Base-by-base conservation (phyloP, 2,888 invertebrate genomes). In the Biston stratarius region DNA sequence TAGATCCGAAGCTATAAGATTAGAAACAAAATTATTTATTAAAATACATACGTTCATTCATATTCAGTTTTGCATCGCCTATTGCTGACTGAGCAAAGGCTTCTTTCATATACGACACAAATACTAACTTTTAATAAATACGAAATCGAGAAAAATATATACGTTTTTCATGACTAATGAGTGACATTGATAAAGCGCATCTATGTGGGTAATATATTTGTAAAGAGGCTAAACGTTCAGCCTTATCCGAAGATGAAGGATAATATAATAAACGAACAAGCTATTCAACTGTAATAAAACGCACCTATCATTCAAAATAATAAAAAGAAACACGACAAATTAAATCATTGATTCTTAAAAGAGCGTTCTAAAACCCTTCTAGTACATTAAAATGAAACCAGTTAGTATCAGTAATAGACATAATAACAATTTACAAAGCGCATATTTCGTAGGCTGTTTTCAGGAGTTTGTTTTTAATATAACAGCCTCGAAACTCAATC, bases 401-500 rank as follows among this genome's bases (percentile, higher is more conserved):
- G 52, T 33, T 51, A 53, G 40, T 56, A 44, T 49, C 48, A 55
- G 42, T 56, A 48, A 9, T 33, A 48, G 5, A 14, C 58, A 53
- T 58, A 15, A 55, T 24, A 38, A 38, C 33, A 9, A 61, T 7
- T 36, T 9, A 36, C 24, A 47, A 68, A 33, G 38, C 9, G n/a
- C 55, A 48, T 38, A 24, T 40, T 58, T 40, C 42, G 62, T 71
- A 67, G 67, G 64, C 65, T 67, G 70, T 70, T 75, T 74, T 72
- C 74, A 73, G 77, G 68, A 79, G 76, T 76, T 75, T 85, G 83
- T 85, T 88, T 85, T 85, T 83, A 84, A 82, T 83, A 78, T 72
- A 73, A 78, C 80, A 89, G 81, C 87, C 89, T 90, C 88, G 86
- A 83, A 82, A 81, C 77, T 81, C 87, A 91, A 90, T 89, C 84